Base-by-base conservation (phyloP, 37 sponge, comb jelly and placozoan species). In the Crambe crambe region DNA sequence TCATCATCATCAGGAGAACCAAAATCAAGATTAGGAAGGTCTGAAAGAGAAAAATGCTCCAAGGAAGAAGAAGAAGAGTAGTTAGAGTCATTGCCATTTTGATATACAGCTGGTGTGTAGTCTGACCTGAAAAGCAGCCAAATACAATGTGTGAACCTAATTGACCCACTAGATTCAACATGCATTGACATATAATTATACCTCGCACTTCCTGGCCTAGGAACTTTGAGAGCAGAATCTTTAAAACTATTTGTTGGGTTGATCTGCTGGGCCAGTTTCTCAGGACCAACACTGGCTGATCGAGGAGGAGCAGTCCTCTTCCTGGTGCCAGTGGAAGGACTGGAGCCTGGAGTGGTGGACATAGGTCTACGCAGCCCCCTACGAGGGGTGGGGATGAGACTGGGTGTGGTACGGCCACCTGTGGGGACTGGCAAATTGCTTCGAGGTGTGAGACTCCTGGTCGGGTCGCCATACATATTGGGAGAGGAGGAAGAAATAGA, bases 1-100 rank as follows among this genome's bases (percentile, higher is more conserved):
- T 60, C 61, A 6, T 70, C 76, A 37, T 62, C 86, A 76, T 82
- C 76, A 1, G 84, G 79, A 5, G 84, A 78, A 23, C 85, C 90
- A 67, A 79, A 89, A 75, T 89, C 85, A 25, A 89, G 77, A 34
- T 79, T 43, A n/a, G 90, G 85, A 0, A 89, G 70, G 54, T 79
- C 73, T 34, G 90, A 84, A 73, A 89, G 75, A 15, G 75, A 80
- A 64, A 88, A 88, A 1, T 88, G 60, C 38, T 79, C 86, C 2
- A 84, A 4, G n/a, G 79, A 25, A 27, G 35, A 21, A 38, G 68
- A 37, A 15, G 34, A 20, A n/a, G n/a, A n/a, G n/a, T n/a, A n/a
- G 26, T 37, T 56, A 29, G 51, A 27, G 20, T 31, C 70, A 39
- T 70, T 27, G 3, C 78, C 78, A 71, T 77, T 77, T 62, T 85